phyloP scores from a whole-genome alignment of 2,113 vertebrate genomes.

The Chelonoidis abingdonii region DNA sequence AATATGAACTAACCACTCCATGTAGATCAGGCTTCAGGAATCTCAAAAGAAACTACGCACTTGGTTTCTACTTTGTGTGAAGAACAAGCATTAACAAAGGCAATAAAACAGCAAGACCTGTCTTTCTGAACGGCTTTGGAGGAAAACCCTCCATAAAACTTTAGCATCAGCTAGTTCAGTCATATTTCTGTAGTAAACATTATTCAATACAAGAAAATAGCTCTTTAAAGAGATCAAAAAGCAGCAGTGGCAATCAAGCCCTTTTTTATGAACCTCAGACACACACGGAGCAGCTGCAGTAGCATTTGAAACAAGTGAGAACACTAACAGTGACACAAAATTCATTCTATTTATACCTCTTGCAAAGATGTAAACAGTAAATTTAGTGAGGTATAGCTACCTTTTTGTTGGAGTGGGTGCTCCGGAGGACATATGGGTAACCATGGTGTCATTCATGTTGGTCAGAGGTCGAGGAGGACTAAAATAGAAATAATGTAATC shows the following conservation, averaged over 20 bases:
- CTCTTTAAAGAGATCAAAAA: neutral
- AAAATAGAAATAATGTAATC: slow-evolving; percentile 62
- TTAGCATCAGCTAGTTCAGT: accelerated
- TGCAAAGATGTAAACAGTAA: accelerated
- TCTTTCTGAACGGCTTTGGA: neutral
- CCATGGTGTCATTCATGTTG: slow-evolving; percentile 93
- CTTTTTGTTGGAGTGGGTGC: slow-evolving; percentile 93
- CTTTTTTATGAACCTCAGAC: accelerated
- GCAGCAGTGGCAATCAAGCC: neutral
- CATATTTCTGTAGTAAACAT: accelerated
- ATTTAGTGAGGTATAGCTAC: slow-evolving; percentile 58
- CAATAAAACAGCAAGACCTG: accelerated
- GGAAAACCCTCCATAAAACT: accelerated
- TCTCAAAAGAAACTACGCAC: neutral
- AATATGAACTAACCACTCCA: neutral
- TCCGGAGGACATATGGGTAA: slow-evolving; percentile 88
- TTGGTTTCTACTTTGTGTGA: accelerated
- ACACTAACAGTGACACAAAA: neutral
- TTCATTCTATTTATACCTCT: accelerated
- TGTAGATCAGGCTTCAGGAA: neutral
- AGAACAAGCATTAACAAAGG: accelerated
- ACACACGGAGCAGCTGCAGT: accelerated
- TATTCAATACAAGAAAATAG: accelerated
- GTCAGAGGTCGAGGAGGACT: slow-evolving; percentile 87
- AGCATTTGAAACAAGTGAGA: accelerated